phyloP scores from a whole-genome alignment of 2,113 vertebrate genomes.

The Trichechus manatus region DNA sequence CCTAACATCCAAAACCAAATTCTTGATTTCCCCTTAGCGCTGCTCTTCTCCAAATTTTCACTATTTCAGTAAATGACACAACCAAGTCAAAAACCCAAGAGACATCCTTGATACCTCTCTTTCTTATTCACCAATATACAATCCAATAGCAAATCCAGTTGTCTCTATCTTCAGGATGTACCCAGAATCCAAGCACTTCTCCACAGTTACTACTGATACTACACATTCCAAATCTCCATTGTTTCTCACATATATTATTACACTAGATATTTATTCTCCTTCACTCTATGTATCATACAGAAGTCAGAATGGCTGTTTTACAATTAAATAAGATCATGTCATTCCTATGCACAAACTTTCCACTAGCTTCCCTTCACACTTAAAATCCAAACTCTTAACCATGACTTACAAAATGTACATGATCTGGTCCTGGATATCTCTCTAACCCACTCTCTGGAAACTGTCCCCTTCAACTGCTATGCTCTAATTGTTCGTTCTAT shows the following conservation, averaged over 20 bases:
- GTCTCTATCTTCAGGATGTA: neutral
- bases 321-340: neutral
- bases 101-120: neutral
- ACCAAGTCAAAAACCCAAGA: neutral
- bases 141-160: neutral
- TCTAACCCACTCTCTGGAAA: neutral
- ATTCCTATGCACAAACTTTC: neutral
- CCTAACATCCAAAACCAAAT: neutral
- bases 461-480: neutral
- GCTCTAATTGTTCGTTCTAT: neutral
- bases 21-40: neutral
- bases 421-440: neutral
- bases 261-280: neutral
- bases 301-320: constrained; percentile 23
- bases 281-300: neutral
- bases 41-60: neutral
- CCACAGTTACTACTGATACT: neutral
- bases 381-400: constrained; percentile 25
- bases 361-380: neutral
- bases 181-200: neutral
- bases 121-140: neutral
- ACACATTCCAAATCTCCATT: neutral
- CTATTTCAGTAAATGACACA: neutral
- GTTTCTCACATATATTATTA: neutral
- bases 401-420: neutral